phyloP scores from a whole-genome alignment of 92 coral and sea anemone genomes.

The Paragorgia papillata region DNA sequence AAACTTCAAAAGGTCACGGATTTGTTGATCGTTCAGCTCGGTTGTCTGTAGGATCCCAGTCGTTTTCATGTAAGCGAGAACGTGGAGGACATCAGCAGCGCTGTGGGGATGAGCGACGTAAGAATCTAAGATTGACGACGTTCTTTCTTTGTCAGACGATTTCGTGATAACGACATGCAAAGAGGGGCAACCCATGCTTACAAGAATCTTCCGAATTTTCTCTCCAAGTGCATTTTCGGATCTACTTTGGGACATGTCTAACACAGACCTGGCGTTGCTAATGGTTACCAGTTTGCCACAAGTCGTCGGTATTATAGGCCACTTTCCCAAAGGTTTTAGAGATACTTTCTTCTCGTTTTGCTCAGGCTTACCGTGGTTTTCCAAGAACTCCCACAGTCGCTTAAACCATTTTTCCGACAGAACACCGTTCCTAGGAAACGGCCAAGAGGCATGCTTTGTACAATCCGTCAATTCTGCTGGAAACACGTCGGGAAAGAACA shows the following conservation, averaged over 20 bases:
- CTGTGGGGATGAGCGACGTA: slow-evolving; percentile 72
- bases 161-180: slow-evolving; percentile 67
- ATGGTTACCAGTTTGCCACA: slow-evolving; percentile 68
- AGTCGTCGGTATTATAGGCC: slow-evolving; percentile 90
- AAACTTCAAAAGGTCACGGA: slow-evolving; percentile 66
- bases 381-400: slow-evolving; percentile 67
- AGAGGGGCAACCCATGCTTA: slow-evolving; percentile 76
- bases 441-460: slow-evolving; percentile 72
- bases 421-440: slow-evolving; percentile 42
- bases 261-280: slow-evolving; percentile 76
- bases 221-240: slow-evolving; percentile 57
- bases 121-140: slow-evolving; percentile 47
- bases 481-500: slow-evolving; percentile 71
- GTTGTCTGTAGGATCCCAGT: slow-evolving; percentile 34
- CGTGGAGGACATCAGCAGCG: slow-evolving; percentile 63
- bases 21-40: slow-evolving; percentile 60
- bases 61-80: slow-evolving; percentile 58
- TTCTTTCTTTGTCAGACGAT: neutral
- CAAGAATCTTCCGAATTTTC: slow-evolving; percentile 43
- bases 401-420: slow-evolving; percentile 82
- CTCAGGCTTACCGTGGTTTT: slow-evolving; percentile 29
- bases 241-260: slow-evolving; percentile 58
- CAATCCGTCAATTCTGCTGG: slow-evolving; percentile 69
- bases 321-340: slow-evolving; percentile 74
- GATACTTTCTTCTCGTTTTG: slow-evolving; percentile 68